phyloP scores from a whole-genome alignment of 2,113 vertebrate species.

The Chlamydotis undulata region DNA sequence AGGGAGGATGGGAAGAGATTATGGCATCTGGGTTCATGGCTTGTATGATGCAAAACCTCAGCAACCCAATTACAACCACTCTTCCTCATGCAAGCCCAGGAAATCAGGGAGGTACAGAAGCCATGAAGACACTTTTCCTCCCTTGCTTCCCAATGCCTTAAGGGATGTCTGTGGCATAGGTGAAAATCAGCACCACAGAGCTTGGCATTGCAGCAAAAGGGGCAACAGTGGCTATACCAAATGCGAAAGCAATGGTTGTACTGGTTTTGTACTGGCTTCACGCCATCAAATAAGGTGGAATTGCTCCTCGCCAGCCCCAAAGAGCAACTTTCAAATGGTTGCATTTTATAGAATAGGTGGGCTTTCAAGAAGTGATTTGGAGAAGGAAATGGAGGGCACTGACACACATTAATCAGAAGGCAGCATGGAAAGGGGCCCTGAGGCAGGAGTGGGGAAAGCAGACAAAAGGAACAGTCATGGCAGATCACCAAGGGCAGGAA shows the following conservation, averaged over 20 bases:
- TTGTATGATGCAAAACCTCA: background rate
- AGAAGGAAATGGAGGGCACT: conserved; percentile 65
- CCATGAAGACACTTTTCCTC: background rate
- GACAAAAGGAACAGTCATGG: conserved; percentile 57
- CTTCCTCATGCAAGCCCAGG: background rate
- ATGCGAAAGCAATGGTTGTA: background rate
- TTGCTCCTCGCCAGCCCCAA: background rate
- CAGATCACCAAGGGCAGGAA: conserved; percentile 45
- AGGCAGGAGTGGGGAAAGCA: conserved; percentile 5
- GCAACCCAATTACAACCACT: background rate
- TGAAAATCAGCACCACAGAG: background rate
- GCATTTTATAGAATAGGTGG: conserved; percentile 31
- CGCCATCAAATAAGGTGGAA: background rate
- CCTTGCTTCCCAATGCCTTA: background rate
- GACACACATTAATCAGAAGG: conserved; percentile 64
- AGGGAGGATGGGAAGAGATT: background rate
- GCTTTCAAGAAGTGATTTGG: conserved; percentile 54
- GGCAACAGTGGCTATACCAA: background rate
- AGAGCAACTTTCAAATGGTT: background rate
- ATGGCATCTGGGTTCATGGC: background rate
- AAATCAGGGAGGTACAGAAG: background rate
- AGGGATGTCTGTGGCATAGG: rapidly evolving
- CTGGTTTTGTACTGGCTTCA: background rate
- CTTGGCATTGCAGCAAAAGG: background rate
- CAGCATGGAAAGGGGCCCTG: conserved; percentile 18